phyloP scores from a whole-genome alignment of 2,113 vertebrate species.

The Antechinus flavipes region DNA sequence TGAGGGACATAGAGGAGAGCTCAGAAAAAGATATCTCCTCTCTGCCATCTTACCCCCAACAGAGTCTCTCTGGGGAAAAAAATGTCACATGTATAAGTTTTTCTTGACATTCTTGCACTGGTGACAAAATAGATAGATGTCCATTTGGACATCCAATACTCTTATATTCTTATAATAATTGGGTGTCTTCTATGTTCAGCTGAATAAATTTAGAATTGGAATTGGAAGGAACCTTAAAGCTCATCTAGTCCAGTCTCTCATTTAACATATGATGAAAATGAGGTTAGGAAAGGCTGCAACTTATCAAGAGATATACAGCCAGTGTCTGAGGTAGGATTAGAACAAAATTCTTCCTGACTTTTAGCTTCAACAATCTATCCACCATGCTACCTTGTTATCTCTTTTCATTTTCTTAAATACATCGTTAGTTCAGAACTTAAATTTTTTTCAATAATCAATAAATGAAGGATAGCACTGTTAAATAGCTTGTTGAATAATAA shows the following conservation, averaged over 20 bases:
- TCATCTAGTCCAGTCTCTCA: neutral
- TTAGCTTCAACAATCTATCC: neutral
- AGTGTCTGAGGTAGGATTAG: neutral
- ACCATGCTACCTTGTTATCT: neutral
- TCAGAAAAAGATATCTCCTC: too few species aligned
- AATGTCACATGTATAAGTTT: too few species aligned
- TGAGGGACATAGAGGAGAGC: too few species aligned
- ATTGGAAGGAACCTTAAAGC: too few species aligned
- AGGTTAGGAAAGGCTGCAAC: neutral
- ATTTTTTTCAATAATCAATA: neutral
- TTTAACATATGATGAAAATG: conserved; percentile 1
- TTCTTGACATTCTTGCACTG: too few species aligned
- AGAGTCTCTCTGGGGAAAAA: too few species aligned
- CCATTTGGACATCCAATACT: too few species aligned
- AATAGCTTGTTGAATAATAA: too few species aligned
- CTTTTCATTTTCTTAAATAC: neutral
- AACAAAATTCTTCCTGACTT: neutral
- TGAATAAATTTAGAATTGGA: neutral
- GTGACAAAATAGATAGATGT: too few species aligned
- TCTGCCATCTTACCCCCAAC: too few species aligned
- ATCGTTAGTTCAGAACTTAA: neutral
- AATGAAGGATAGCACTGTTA: neutral
- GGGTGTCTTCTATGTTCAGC: too few species aligned
- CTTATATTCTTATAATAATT: too few species aligned
- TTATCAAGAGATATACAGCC: neutral